Percentiles rank a stretch among this genome's conserved stretches.
Conservation (phyloP, 2,113 vertebrate genomes). For the Pseudorectes ferrugineus region DNA sequence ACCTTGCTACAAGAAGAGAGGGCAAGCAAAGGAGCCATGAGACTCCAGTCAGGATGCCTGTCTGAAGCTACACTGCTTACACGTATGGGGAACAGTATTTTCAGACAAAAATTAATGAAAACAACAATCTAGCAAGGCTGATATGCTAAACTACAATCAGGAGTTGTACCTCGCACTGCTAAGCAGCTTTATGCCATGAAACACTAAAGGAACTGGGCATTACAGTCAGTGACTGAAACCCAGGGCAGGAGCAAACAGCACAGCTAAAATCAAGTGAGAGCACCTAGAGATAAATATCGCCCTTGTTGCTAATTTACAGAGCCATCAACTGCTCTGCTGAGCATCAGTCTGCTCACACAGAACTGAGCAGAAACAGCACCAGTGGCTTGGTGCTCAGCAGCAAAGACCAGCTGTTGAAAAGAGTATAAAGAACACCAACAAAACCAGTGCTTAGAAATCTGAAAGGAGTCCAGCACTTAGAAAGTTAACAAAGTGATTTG, state of each 20-base stretch:
- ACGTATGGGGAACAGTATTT: background rate
- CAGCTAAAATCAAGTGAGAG: background rate
- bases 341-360: background rate
- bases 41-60: background rate
- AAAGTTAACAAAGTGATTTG: background rate
- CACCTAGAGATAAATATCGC: background rate
- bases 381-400: background rate
- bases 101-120: background rate
- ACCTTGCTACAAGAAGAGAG: background rate
- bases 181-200: background rate
- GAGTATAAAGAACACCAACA: background rate
- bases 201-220: background rate
- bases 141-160: background rate
- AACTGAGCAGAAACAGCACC: background rate
- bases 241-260: background rate
- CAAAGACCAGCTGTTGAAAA: background rate
- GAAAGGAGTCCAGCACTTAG: background rate
- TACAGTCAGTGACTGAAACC: background rate
- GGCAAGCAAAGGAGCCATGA: background rate
- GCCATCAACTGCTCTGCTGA: background rate
- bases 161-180: background rate
- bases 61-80: background rate
- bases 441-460: background rate
- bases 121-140: background rate
- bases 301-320: background rate